Evolutionary conservation across 2,113 vertebrate genomes (phyloP), one percentile per base, ranked within the genome.

Genomic region (Pangasianodon hypophthalmus): DNA sequence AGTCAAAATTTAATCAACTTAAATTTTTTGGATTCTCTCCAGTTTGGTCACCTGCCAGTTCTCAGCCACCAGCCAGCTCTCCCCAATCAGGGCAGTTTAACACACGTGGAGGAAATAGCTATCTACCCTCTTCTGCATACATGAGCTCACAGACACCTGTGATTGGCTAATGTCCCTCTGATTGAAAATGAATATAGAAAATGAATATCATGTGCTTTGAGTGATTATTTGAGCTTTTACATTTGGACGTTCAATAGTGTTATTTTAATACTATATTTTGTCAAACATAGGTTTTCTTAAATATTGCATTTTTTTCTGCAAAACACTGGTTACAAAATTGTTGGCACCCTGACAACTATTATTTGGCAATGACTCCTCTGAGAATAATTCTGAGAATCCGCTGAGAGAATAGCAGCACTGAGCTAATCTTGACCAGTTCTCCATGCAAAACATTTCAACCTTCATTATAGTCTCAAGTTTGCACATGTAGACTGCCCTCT

Each of bases 11-110:
- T 46, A 46, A 84, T 84, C 82, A 62, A 62, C 37, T 84, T 26
- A 46, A 84, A 84, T 62, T 44, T 44, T 26, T 84, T 84, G 82
- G 56, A 84, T 26, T 29, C 5, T 84, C 41, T 84, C 56, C 37
- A 62, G 54, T 83, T 83, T 58, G 81, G 19, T 52, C 81, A 60
- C 8, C 32, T 32, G 81, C 54, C 81, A 83, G 54, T 41, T 58
- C 81, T 83, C 32, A 58, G 32, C 19, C 81, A 24, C 18, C 54
- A 13, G 52, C n/a, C n/a, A 83, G 21, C 37, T 37, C 56, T 84
- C 56, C 21, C 21, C 37, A 84, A 4, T 84, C 81, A 54, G 48
- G 79, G 29, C 48, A 32, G 29, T 52, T 81, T 56, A 52, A 6
- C 32, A 84, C 56, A 37, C 4, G 3, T 32, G 7, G 4, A 11